A percentile compares a stretch with the other conserved stretches of the same genome.
Evolutionary conservation across 1,140 invertebrate species (phyloP).

Genomic region (Conopomorpha cramerella): DNA sequence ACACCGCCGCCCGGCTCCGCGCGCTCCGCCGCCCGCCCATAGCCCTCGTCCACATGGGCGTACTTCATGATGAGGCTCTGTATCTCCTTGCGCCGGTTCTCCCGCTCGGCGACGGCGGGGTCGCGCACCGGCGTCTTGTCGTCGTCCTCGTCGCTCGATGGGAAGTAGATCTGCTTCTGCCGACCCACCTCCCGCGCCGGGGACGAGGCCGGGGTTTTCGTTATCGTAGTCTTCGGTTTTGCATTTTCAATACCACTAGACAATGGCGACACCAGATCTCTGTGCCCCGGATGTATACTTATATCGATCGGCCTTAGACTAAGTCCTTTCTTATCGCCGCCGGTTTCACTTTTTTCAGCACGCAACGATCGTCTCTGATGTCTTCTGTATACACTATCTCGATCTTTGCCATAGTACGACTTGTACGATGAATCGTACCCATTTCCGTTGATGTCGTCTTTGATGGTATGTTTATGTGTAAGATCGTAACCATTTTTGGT

Average conservation of each 20-base stretch:
- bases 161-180: constrained; percentile 56
- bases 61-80: constrained; percentile 80
- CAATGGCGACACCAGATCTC: constrained; percentile 43
- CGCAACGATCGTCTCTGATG: constrained; percentile 49
- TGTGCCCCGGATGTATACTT: constrained; percentile 24
- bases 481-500: not conserved
- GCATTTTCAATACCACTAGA: constrained; percentile 18
- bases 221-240: constrained; percentile 19
- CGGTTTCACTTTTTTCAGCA: constrained; percentile 57
- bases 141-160: constrained; percentile 54
- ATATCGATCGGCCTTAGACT: constrained; percentile 59
- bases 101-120: constrained; percentile 67
- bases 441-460: constrained; percentile 30
- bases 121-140: constrained; percentile 60
- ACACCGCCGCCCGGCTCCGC: constrained; percentile 22
- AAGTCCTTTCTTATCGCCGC: constrained; percentile 43
- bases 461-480: constrained; percentile 1
- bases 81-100: constrained; percentile 79
- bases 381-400: constrained; percentile 50
- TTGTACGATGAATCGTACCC: constrained; percentile 35
- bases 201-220: constrained; percentile 42
- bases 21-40: constrained; percentile 48
- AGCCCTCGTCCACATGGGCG: constrained; percentile 70
- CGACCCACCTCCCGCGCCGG: constrained; percentile 33
- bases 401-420: constrained; percentile 46